Base-by-base conservation (phyloP, 2,797 vertebrate species). In the Synanceia verrucosa region DNA sequence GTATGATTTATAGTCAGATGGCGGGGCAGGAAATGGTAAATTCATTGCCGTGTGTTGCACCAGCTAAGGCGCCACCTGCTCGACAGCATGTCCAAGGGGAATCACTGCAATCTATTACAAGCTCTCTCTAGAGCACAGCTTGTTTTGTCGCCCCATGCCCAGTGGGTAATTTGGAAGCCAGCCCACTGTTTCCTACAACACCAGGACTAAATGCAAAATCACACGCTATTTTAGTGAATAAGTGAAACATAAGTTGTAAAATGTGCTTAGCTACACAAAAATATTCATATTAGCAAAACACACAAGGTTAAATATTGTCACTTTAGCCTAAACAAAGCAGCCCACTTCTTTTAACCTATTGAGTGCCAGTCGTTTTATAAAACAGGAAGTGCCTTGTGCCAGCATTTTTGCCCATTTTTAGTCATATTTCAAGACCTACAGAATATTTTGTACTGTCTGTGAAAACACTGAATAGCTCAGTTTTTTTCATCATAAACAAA, bases 81-180 rank as follows among this genome's bases (percentile, higher is more conserved):
- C 89, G 81, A 88, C 90, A 89, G 90, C 91, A 92, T 90, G 90
- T 91, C 91, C 86, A 63, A 83, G 57, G 90, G 91, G 92, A 94
- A 92, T 86, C 86, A 65, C 84, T 87, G 86, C 91, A 90, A 93
- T 93, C 92, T 92, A 93, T 93, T 92, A 93, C 89, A 92, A 86
- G 85, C 89, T 90, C 89, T 91, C 91, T 91, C 86, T 72, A 90
- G 91, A 90, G 91, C 90, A 87, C 88, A 91, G 90, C 92, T 91
- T 91, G 92, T 90, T 89, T 86, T 86, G 90, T 87, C 89, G 70
- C 89, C 78, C 82, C 69, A 77, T 88, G 83, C 89, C 89, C 91
- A 83, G 80, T 87, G 90, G 92, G 89, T 88, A 80, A 89, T 90
- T 90, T 92, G 92, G 88, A 94, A 77, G 56, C 18, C 0, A 34